These are phyloP conservation scores for Brachionus manjavacas DNA, from an alignment of 1,140 invertebrate genomes.

Conservation along the genomic window DNA sequence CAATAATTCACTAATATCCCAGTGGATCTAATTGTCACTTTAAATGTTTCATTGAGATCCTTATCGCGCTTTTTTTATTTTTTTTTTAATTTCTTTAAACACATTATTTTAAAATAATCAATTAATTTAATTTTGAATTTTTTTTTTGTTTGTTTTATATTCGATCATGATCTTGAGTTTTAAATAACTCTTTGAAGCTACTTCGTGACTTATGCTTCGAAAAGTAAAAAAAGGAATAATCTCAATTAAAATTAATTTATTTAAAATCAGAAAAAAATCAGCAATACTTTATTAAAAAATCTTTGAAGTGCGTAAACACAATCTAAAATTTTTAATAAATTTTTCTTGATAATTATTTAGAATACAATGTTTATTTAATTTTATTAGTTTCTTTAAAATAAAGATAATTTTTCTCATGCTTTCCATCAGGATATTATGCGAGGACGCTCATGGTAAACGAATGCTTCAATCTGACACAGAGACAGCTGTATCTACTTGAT, in stretches of 20 bases:
- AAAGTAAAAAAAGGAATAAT: no score
- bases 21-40: not conserved
- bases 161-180: not conserved
- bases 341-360: not conserved
- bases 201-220: not conserved
- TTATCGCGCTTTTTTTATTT: not conserved
- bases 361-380: no score
- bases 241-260: not conserved
- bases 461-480: no score
- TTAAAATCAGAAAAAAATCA: not conserved
- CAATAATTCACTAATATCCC: not conserved
- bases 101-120: not conserved
- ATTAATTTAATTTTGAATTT: not conserved
- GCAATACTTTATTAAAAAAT: not conserved
- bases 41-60: not conserved
- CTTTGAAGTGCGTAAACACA: not conserved
- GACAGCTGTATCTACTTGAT: no score
- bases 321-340: not conserved
- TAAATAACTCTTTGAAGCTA: not conserved
- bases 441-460: no score
- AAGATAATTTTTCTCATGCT: no score
- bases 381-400: no score
- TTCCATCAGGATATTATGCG: no score
- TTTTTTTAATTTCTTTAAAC: no score
- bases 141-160: not conserved